phyloP scores from a whole-genome alignment of 2,888 invertebrate species.

The Erannis defoliaria region DNA sequence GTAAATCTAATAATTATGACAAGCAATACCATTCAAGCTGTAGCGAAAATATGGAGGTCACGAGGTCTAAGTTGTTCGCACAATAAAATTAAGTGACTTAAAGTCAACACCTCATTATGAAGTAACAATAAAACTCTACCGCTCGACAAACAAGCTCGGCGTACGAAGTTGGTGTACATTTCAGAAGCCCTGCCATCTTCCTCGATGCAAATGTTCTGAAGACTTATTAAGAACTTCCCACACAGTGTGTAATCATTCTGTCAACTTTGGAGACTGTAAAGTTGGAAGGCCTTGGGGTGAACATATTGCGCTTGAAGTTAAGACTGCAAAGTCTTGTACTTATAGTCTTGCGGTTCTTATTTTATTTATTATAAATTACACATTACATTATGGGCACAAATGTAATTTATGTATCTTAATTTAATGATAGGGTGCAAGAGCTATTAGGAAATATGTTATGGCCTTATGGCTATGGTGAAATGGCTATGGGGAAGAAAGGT shows the following conservation, averaged over 20 bases:
- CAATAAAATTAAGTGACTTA: too few species aligned
- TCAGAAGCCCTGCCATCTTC: slow-evolving; percentile 52
- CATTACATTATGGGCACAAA: too few species aligned
- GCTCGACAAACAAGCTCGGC: slow-evolving; percentile 49
- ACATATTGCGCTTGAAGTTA: slow-evolving; percentile 45
- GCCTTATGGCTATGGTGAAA: too few species aligned
- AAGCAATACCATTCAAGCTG: too few species aligned
- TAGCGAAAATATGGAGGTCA: too few species aligned
- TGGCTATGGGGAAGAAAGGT: too few species aligned
- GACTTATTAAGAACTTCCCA: slow-evolving; percentile 81
- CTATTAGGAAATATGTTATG: too few species aligned
- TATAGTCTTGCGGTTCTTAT: not conserved
- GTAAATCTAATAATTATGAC: too few species aligned
- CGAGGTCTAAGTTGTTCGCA: too few species aligned
- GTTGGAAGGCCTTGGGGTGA: slow-evolving; percentile 51
- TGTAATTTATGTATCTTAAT: too few species aligned
- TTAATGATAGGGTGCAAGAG: too few species aligned
- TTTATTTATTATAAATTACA: not conserved
- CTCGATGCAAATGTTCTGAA: slow-evolving; percentile 79
- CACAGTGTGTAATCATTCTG: slow-evolving; percentile 74
- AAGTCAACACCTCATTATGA: slow-evolving; percentile 30
- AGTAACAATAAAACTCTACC: slow-evolving; percentile 50
- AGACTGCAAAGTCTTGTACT: slow-evolving; percentile 46
- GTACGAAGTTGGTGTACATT: slow-evolving; percentile 66
- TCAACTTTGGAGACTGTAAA: slow-evolving; percentile 68